A percentile compares a stretch with the other conserved stretches of the same genome.
These are phyloP conservation scores for Rutpela maculata DNA, from an alignment of 2,888 invertebrate genomes.

Conservation along the genomic window DNA sequence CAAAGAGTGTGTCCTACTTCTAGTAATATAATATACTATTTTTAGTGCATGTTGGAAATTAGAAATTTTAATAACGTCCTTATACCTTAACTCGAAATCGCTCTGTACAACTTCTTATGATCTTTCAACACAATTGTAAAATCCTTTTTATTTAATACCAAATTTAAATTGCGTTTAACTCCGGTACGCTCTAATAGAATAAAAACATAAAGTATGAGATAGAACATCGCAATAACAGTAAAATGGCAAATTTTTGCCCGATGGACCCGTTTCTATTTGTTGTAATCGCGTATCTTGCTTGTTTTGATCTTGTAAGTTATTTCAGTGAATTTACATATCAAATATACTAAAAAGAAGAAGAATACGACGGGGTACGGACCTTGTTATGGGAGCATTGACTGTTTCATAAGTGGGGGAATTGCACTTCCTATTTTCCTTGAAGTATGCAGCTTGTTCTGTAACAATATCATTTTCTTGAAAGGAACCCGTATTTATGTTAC, in stretches of 20 bases:
- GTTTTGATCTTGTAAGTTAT: conserved; percentile 37
- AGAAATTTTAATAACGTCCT: too few species aligned
- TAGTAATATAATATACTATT: too few species aligned
- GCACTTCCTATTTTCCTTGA: conserved; percentile 40
- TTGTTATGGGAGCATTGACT: conserved; percentile 48
- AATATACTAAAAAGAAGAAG: conserved; percentile 37
- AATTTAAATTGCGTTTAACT: conserved; percentile 1
- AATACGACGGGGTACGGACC: conserved; percentile 46
- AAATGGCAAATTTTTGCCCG: conserved; percentile 6
- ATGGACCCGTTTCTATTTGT: conserved; percentile 20
- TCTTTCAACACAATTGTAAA: too few species aligned
- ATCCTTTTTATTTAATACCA: not conserved
- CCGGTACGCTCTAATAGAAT: not conserved
- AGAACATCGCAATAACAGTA: conserved; percentile 27
- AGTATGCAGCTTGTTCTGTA: conserved; percentile 33
- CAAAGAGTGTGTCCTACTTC: too few species aligned
- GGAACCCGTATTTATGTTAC: conserved; percentile 22
- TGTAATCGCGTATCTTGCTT: conserved; percentile 29
- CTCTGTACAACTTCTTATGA: too few species aligned
- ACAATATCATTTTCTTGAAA: conserved; percentile 35
- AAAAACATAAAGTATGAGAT: conserved; percentile 7
- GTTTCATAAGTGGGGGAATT: conserved; percentile 36
- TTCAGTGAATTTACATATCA: conserved; percentile 43
- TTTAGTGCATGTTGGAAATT: too few species aligned
- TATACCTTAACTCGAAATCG: too few species aligned